Base-by-base conservation (phyloP, 1,140 invertebrate species). In the Zaprionus gabonicus region DNA sequence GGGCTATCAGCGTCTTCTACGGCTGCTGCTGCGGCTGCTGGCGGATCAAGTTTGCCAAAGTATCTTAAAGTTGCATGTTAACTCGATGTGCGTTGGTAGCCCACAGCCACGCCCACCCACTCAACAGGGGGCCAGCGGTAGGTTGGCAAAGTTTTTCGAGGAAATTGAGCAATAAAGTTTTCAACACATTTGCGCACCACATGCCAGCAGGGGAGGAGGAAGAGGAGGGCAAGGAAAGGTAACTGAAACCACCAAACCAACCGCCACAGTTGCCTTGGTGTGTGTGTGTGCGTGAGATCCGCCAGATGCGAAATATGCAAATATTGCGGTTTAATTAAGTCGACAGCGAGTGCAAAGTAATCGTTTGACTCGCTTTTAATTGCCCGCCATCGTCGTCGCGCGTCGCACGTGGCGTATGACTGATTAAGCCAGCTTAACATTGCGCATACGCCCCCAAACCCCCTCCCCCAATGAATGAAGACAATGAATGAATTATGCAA, bases 281-380 rank as follows among this genome's bases (percentile, higher is more conserved):
- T 44, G 5, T 44, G 38, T n/a, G 41, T 44, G n/a, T 44, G 41
- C 17, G 41, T n/a, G 15, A 41, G 38, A 17, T 46, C 1, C 41
- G 72, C 36, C 76, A 81, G 34, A 72, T 88, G 85, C 60, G 80
- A 80, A 90, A 79, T 88, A 90, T 88, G 84, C 78, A 84, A 88
- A 88, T 88, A 88, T 88, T 78, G 84, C 85, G 85, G 85, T 88
- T 88, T 88, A 88, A 88, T 88, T 88, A 88, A 88, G 71, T 88
- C 76, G 78, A 71, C 75, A 66, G 70, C 46, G 36, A 57, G 59
- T 59, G 56, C 71, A 51, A 60, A 70, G 79, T 71, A 75, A 64
- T 73, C 76, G 60, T 62, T 69, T 72, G 63, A 80, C 63, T 70
- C 51, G 71, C 38, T 79, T 90, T 88, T 88, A 88, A 88, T 88